Evolutionary conservation across 2,113 vertebrate genomes (phyloP), one percentile per base, ranked within the genome.

Genomic region (Pterophyllum scalare): DNA sequence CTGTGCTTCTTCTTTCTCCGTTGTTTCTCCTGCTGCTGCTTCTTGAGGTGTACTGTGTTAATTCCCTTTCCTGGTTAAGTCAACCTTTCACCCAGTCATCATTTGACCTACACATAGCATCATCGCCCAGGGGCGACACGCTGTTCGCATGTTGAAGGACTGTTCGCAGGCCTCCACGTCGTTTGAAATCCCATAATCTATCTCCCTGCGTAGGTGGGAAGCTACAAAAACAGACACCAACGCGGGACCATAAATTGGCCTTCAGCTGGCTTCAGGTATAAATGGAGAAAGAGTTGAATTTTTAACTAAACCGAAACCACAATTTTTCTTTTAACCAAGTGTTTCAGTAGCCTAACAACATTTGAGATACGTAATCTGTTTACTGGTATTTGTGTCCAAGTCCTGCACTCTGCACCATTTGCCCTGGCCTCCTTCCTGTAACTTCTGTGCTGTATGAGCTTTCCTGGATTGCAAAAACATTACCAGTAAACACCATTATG

Each of bases 181-280:
- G 46, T 72, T 2, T 52, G 26, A 72, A 72, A 52, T 54, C 46
- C 67, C 67, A 31, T 31, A 72, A 52, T 72, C 65, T 46, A 72
- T 52, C 65, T 72, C 65, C 46, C 26, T 72, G 46, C 46, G 67
- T 72, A 72, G 67, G 67, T 72, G 67, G 46, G 6, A 72, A 72
- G 67, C 67, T 72, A 72, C 67, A 52, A 52, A 72, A 31, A 72
- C 67, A 72, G 17, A 72, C 67, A 72, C 46, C 67, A 2, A 52
- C 3, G 1, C 19, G 67, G 67, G 46, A 72, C 67, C 67, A 13
- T 52, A 72, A 72, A 72, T 72, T 72, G 46, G 11, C 67, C 67
- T 72, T 72, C 46, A 72, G 67, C 46, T 72, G 17, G 17, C 46
- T 72, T 54, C 19, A 2, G 46, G 46, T 72, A 72, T 72, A 72